Evolutionary conservation across 2,113 vertebrate genomes (phyloP).

Genomic region (Holacanthus passer): DNA sequence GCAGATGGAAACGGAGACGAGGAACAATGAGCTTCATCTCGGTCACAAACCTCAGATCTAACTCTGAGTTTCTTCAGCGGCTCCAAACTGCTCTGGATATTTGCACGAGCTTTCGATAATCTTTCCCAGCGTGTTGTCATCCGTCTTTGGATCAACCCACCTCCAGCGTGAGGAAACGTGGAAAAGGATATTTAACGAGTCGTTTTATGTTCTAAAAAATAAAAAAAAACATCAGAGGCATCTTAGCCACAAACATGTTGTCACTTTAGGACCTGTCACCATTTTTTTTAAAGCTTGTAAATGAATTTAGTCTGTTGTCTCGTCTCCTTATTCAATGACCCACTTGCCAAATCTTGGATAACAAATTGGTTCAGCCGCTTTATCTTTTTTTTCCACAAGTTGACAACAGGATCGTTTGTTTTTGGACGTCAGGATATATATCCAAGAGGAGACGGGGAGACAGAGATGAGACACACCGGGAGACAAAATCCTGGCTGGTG

Average conservation of each 20-base stretch:
- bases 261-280: conserved; percentile 60
- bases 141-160: conserved; percentile 40
- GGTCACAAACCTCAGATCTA: conserved; percentile 33
- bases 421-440: conserved; percentile 49
- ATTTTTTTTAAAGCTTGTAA: conserved; percentile 49
- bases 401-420: conserved; percentile 59
- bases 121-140: conserved; percentile 56
- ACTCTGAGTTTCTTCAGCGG: conserved; percentile 4
- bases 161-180: conserved; percentile 12
- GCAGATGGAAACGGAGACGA: conserved; percentile 23
- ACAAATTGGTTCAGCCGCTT: conserved; percentile 51
- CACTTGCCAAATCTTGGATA: conserved; percentile 48
- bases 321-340: conserved; percentile 53
- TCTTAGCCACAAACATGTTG: conserved; percentile 46
- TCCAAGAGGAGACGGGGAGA: conserved; percentile 22
- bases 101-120: conserved; percentile 57
- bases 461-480: conserved; percentile 2
- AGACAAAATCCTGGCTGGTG: background rate
- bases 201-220: conserved; percentile 40
- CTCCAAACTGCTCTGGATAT: conserved; percentile 5
- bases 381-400: conserved; percentile 55
- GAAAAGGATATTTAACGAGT: conserved; percentile 39
- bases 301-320: conserved; percentile 62
- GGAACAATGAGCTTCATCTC: conserved; percentile 28
- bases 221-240: conserved; percentile 40